A percentile compares a stretch with the other conserved stretches of the same genome.
phyloP scores from a whole-genome alignment of 2,888 invertebrate genomes.

The Tillus elongatus region DNA sequence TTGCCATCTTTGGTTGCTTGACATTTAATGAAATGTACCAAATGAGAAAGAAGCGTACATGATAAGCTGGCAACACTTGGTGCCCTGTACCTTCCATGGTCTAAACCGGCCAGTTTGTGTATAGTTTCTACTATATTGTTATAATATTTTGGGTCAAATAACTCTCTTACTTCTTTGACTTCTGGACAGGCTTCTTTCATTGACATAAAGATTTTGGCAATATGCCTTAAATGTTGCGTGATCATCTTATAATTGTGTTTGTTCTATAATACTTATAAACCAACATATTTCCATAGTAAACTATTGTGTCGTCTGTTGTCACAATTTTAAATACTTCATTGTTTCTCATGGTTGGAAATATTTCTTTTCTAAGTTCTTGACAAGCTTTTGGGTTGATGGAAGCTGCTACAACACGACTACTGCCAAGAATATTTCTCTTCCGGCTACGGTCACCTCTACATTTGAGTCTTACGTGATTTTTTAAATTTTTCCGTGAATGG shows the following conservation, averaged over 20 bases:
- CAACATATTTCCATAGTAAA: neutral
- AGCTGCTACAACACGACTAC: neutral
- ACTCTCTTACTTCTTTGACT: neutral
- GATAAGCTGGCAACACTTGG: neutral
- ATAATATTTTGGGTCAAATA: neutral
- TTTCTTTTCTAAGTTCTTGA: neutral
- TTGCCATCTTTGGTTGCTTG: constrained; percentile 1
- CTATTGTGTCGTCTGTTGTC: neutral
- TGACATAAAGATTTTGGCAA: neutral
- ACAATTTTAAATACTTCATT: neutral
- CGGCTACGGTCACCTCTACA: too few species aligned
- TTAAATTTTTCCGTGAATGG: neutral
- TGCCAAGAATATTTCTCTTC: constrained; percentile 3
- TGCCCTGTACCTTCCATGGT: neutral
- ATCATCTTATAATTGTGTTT: too few species aligned
- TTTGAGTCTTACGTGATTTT: too few species aligned
- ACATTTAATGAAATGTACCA: neutral
- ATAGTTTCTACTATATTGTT: neutral
- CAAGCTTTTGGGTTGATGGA: neutral
- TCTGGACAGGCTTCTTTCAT: too few species aligned
- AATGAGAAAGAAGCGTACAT: neutral
- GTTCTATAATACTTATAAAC: neutral
- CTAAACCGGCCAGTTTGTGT: neutral
- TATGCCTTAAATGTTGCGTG: too few species aligned
- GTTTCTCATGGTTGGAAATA: neutral